Evolutionary conservation across 2,797 vertebrate genomes (phyloP).

Genomic region (Ptychobarbus kaznakovi): DNA sequence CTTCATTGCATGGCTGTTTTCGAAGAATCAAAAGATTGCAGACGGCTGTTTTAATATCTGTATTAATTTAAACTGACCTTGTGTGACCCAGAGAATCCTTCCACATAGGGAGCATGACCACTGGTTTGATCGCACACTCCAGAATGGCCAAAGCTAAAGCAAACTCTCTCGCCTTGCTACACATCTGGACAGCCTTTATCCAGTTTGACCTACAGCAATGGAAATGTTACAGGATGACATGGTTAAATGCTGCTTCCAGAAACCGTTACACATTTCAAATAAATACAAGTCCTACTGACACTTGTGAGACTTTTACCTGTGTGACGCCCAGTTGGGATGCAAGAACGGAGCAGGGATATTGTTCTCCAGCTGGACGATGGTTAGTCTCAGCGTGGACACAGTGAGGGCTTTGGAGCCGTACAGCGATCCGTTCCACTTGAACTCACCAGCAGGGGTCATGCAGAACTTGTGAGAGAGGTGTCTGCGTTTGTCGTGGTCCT

Average conservation of each 20-base stretch:
- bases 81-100: conserved; percentile 95
- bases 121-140: conserved; percentile 98
- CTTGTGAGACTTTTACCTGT: conserved; percentile 81
- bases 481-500: conserved; percentile 97
- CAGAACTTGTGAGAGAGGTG: conserved; percentile 98
- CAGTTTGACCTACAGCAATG: conserved; percentile 87
- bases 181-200: conserved; percentile 99
- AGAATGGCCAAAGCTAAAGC: conserved; percentile 95
- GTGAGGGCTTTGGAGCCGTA: conserved; percentile 93
- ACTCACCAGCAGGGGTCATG: conserved; percentile 91
- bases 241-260: not conserved
- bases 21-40: not conserved
- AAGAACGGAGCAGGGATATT: conserved; percentile 94
- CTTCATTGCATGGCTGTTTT: not conserved
- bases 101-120: conserved; percentile 97
- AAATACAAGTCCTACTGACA: not conserved
- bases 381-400: conserved; percentile 92
- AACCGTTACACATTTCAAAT: not conserved
- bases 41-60: conserved; percentile 2
- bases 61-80: conserved; percentile 78
- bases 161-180: conserved; percentile 98
- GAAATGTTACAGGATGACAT: not conserved
- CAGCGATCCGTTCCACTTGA: conserved; percentile 97
- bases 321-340: conserved; percentile 98
- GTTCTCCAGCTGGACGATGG: conserved; percentile 95